Evolutionary conservation across 2,113 vertebrate species (phyloP).

Genomic region (Ascaphus truei): DNA sequence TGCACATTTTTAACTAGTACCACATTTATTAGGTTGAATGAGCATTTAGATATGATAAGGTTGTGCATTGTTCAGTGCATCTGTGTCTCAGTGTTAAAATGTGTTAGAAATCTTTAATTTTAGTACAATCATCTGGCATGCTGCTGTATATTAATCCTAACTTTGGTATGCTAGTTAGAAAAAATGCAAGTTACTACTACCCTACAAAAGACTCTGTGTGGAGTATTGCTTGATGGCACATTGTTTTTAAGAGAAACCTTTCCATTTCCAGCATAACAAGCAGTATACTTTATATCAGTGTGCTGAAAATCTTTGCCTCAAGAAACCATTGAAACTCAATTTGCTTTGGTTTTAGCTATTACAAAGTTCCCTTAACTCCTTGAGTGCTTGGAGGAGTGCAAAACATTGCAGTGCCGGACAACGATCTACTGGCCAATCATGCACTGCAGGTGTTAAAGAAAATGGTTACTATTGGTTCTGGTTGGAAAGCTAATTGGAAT

Average conservation of each 20-base stretch:
- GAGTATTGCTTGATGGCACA: neutral
- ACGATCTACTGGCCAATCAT: neutral
- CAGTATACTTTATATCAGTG: neutral
- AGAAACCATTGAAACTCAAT: neutral
- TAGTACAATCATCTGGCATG: too few relatives aligned
- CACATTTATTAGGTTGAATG: too few relatives aligned
- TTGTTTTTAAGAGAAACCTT: neutral
- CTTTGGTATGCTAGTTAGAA: too few relatives aligned
- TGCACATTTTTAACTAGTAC: too few relatives aligned
- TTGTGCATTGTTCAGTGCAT: too few relatives aligned
- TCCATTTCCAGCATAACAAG: neutral
- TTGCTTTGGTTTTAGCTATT: neutral
- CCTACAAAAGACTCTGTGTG: neutral
- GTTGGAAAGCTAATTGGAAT: constrained; percentile 33
- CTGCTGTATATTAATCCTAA: too few relatives aligned
- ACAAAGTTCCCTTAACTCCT: constrained; percentile 1
- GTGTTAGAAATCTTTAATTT: too few relatives aligned
- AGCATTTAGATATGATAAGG: too few relatives aligned
- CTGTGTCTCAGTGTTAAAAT: too few relatives aligned
- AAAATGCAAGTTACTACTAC: neutral
- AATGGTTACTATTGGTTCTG: constrained; percentile 14
- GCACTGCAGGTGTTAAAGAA: constrained; percentile 27
- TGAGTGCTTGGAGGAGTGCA: neutral
- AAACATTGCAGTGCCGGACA: neutral
- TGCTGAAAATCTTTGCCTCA: neutral